Evolutionary conservation across 2,888 invertebrate species (phyloP).

Genomic region (Anodontia alba): DNA sequence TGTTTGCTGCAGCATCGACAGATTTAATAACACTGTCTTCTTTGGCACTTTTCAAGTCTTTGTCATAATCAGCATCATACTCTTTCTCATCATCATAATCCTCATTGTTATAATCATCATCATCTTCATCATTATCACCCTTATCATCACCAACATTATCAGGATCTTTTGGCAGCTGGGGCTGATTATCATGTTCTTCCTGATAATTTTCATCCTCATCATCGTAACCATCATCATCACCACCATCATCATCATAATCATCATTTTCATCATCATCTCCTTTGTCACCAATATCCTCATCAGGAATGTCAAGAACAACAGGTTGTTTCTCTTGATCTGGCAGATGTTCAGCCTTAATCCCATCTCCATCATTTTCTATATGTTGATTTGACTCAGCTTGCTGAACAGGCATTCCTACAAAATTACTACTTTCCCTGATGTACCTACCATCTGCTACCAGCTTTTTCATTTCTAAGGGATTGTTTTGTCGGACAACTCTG

Average conservation of each 20-base stretch:
- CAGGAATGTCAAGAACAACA: conserved; percentile 11
- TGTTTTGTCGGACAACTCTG: background rate
- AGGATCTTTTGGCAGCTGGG: background rate
- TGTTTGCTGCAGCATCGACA: conserved; percentile 15
- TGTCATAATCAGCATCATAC: conserved; percentile 52
- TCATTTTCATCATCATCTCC: conserved; percentile 51
- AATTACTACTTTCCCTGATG: no score
- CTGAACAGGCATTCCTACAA: background rate
- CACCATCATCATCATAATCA: conserved; percentile 64
- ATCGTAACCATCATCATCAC: conserved; percentile 62
- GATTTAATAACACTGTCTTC: conserved; percentile 33
- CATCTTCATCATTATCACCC: conserved; percentile 25
- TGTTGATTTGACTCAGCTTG: background rate
- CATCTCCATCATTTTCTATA: background rate
- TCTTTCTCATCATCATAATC: conserved; percentile 60
- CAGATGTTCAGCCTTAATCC: conserved; percentile 1
- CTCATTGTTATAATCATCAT: conserved; percentile 28
- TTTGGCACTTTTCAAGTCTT: conserved; percentile 46
- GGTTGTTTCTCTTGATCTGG: background rate
- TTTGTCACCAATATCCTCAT: conserved; percentile 39
- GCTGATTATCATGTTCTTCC: conserved; percentile 33
- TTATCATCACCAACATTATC: conserved; percentile 57
- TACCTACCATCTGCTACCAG: background rate
- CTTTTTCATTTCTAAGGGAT: background rate
- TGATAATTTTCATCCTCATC: conserved; percentile 60